Conservation (phyloP, 1,140 invertebrate species). For the Neodiprion virginianus region DNA sequence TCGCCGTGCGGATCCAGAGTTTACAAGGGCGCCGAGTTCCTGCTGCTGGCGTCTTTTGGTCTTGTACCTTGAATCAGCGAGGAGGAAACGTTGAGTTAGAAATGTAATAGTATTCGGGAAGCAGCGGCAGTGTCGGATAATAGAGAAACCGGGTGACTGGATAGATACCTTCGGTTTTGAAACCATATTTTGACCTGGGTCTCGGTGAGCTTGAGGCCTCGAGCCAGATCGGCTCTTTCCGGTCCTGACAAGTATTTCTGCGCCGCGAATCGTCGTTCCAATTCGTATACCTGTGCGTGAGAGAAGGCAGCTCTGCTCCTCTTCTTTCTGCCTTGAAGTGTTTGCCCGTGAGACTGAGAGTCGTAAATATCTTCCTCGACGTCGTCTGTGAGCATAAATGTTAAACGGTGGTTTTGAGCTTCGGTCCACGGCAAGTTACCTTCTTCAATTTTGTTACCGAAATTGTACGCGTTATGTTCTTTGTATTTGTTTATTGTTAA, state of each 20-base stretch:
- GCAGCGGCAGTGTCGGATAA: neutral
- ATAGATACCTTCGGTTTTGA: conserved; percentile 55
- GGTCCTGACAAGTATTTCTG: conserved; percentile 95
- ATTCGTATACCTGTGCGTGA: conserved; percentile 92
- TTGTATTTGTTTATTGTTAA: no score
- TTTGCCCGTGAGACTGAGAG: conserved; percentile 51
- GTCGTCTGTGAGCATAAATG: conserved; percentile 47
- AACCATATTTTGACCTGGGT: conserved; percentile 80
- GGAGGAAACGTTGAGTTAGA: no score
- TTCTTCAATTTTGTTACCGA: no score
- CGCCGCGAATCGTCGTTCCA: conserved; percentile 92
- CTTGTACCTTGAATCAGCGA: conserved; percentile 48
- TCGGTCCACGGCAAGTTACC: no score
- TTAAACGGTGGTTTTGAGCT: no score
- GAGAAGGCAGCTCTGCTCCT: conserved; percentile 94
- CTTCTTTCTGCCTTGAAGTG: conserved; percentile 78
- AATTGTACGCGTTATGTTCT: no score
- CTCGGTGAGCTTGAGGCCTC: conserved; percentile 87
- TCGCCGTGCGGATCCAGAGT: conserved; percentile 52
- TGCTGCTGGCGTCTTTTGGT: conserved; percentile 59
- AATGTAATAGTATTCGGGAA: neutral
- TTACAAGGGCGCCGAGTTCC: conserved; percentile 58
- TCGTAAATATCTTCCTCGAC: conserved; percentile 57
- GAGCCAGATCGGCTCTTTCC: conserved; percentile 91
- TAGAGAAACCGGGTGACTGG: neutral